Evolutionary conservation across 2,113 vertebrate genomes (phyloP), one percentile per base, ranked within the genome.

Genomic region (Catharus bicknelli): DNA sequence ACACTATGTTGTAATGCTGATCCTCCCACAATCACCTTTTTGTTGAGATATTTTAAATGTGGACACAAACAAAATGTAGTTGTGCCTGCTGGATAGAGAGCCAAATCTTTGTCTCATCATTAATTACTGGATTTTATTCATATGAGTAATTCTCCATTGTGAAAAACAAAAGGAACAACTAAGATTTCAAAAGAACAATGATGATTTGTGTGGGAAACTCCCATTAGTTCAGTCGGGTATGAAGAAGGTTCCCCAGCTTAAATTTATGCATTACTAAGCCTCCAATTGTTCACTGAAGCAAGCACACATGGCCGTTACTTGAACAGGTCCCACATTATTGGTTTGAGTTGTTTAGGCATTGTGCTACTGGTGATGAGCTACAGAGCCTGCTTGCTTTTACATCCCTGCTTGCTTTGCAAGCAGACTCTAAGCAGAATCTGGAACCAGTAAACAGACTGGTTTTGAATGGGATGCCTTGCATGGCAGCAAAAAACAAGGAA

Each of bases 121-220:
- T 94, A 97, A 95, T 93, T 93, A 86, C 78, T 74, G 54, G 26
- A 90, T 94, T 96, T 94, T 86, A 88, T 92, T 93, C 88, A 93
- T 95, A 92, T 70, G 93, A 95, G 64, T 94, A 95, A 94, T 76
- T 91, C 74, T 90, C 72, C 74, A 93, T 90, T 94, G 93, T 94
- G 58, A 86, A 87, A 96, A 95, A 96, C 87, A 97, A 96, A 96
- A 93, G 91, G 58, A 92, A 87, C 88, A 96, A 93, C 81, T 78
- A 94, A 94, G 93, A 92, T 92, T 96, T 95, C 90, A 91, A 88
- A 88, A 93, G 86, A 95, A 95, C 88, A 95, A 95, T 94, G 90
- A 80, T 73, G 76, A 97, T 92, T 92, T 73, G 82, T 92, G 87
- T 88, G 93, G 88, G 86, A 93, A 95, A 90, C 87, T 91, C 81